Base-by-base conservation (phyloP, 2,797 vertebrate species). In the Propithecus deckenii region DNA sequence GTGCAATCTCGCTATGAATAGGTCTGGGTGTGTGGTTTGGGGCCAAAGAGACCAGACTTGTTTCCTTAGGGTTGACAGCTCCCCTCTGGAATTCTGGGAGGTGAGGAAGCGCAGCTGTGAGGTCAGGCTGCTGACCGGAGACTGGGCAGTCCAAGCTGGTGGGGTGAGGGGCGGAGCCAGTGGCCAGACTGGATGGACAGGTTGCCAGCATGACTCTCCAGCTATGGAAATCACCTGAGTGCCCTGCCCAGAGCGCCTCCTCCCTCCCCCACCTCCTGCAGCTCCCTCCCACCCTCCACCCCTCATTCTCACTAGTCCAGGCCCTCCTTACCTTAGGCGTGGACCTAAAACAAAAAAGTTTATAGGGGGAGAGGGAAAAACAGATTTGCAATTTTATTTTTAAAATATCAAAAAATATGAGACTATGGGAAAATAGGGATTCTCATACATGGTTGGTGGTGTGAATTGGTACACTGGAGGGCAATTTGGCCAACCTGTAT, bases 71-170 rank as follows among this genome's bases (percentile, higher is more conserved):
- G 43, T 80, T 96, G 94, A 93, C 95, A 69, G 95, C 32, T 85
- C 52, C 55, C 91, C 76, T 93, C 80, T 90, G 97, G 94, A 96
- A 98, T 97, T 97, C 95, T 97, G 97, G 94, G 96, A 96, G 95
- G 91, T 75, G 71, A 96, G 79, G 48, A 71, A 92, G 69, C 18
- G 4, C 89, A 93, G 96, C 96, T 93, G 92, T 50, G 25, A 91
- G 95, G 96, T 86, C 95, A 79, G 71, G 89, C 72, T 50, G 7
- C 86, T 88, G 88, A 94, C 71, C 71, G 0, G 61, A 96, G 94
- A 80, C n/a, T 5, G 85, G 96, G 95, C 28, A 41, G 93, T 71
- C 79, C 46, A 28, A 85, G 57, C 86, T 30, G 86, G 96, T 97
- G 97, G 97, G 22, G 93, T 90, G 97, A 98, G 96, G 98, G 97